Evolutionary conservation across 1,140 invertebrate genomes (phyloP).

Genomic region (Littorina saxatilis): DNA sequence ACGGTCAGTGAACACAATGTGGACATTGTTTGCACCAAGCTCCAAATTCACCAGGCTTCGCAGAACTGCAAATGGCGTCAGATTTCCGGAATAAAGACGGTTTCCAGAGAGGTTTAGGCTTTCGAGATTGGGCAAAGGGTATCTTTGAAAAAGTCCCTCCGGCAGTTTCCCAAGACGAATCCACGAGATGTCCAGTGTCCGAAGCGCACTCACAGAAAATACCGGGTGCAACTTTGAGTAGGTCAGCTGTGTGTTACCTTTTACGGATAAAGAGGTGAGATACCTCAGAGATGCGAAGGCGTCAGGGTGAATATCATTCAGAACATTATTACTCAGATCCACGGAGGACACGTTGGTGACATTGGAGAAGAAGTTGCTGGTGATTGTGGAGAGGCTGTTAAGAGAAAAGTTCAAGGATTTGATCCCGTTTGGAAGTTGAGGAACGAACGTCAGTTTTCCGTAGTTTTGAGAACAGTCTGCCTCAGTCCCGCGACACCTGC

Average conservation of each 20-base stretch:
- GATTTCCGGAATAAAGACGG: neutral
- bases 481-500: neutral
- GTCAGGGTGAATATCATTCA: neutral
- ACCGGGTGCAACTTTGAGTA: neutral
- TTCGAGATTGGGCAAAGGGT: neutral
- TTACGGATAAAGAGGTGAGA: neutral
- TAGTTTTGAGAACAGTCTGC: slow-evolving; percentile 17
- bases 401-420: neutral
- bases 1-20: neutral
- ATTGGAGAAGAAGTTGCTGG: neutral
- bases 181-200: neutral
- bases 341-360: neutral
- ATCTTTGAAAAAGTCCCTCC: neutral
- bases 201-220: neutral
- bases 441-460: neutral
- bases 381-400: neutral
- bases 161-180: neutral
- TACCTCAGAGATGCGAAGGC: neutral
- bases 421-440: neutral
- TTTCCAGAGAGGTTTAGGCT: neutral
- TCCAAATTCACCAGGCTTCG: neutral
- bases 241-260: neutral
- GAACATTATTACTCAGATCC: neutral
- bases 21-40: neutral
- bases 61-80: neutral